Base-by-base conservation (phyloP, 2,888 invertebrate species). In the Volucella zonaria region DNA sequence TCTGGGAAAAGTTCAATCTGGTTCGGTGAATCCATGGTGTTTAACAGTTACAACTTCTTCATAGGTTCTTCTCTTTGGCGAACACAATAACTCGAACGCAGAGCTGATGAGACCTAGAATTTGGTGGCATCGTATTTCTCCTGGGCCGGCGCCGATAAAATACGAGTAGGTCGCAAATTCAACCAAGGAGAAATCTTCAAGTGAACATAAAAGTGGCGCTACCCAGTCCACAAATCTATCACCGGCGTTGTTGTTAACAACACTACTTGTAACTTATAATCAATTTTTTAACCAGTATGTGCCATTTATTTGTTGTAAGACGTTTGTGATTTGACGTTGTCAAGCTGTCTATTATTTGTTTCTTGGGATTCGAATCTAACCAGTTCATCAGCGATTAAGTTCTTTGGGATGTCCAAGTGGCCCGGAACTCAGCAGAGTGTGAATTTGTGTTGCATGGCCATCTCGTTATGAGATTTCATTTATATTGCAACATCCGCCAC, bases 1-100 rank as follows among this genome's bases (percentile, higher is more conserved):
- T 99, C 94, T 99, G 98, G 97, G 95, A 98, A 91, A 97, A 99
- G 92, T 99, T 99, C 91, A 99, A 97, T 99, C 92, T 99, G 99
- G 99, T 95, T 94, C 87, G 96, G 97, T 67, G 98, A 99, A 93
- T 99, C 99, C 94, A 97, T 81, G 99, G 95, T 96, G 56, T 99
- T 98, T 94, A 99, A 99, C 99, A 98, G 97, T 92, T 98, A 98
- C 92, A 99, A 99, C 93, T 95, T 99, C 78, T 98, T 99, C 91
- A 95, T 96, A 86, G 97, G 99, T 88, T 99, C 98, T 98, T 95
- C 94, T 99, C 82, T 99, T 99, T 92, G 99, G 99, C 38, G 94
- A 94, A 67, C 97, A 99, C 93, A 96, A 97, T 92, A 94, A 98
- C 93, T 99, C 87, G 97, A 99, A 92, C 93, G 97, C 23, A 92